phyloP scores from a whole-genome alignment of 2,113 vertebrate species.

The Colius striatus region DNA sequence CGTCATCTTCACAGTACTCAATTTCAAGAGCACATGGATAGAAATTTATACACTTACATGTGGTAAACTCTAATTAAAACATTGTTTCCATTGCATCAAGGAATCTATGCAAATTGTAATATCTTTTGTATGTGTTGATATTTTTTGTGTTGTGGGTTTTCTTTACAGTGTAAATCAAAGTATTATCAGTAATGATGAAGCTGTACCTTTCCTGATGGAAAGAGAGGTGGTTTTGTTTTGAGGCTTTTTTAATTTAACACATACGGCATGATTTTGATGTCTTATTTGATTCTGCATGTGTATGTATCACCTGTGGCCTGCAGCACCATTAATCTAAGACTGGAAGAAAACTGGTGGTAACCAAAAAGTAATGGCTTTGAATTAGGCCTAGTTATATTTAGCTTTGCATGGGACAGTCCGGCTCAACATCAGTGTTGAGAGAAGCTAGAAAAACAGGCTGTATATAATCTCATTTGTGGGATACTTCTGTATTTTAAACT shows the following conservation, averaged over 20 bases:
- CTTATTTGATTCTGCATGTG: neutral
- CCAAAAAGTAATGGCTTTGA: neutral
- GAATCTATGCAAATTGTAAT: neutral
- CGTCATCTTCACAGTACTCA: neutral
- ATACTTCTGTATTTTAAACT: neutral
- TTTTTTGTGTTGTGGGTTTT: neutral
- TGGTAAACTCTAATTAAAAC: neutral
- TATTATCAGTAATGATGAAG: accelerated
- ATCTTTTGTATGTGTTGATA: neutral
- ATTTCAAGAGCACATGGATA: neutral
- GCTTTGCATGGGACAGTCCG: neutral
- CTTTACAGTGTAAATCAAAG: neutral
- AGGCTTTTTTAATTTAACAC: neutral
- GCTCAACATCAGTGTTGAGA: neutral
- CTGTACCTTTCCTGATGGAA: neutral
- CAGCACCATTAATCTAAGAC: neutral
- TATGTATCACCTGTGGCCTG: neutral
- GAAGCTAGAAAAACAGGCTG: neutral
- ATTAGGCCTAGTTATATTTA: neutral
- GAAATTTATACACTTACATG: neutral
- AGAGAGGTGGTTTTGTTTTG: neutral
- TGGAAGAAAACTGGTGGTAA: neutral
- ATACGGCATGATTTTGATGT: neutral
- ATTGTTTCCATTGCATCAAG: neutral
- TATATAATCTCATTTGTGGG: neutral